phyloP scores from a whole-genome alignment of 2,797 vertebrate genomes.

The Myripristis jacobus region DNA sequence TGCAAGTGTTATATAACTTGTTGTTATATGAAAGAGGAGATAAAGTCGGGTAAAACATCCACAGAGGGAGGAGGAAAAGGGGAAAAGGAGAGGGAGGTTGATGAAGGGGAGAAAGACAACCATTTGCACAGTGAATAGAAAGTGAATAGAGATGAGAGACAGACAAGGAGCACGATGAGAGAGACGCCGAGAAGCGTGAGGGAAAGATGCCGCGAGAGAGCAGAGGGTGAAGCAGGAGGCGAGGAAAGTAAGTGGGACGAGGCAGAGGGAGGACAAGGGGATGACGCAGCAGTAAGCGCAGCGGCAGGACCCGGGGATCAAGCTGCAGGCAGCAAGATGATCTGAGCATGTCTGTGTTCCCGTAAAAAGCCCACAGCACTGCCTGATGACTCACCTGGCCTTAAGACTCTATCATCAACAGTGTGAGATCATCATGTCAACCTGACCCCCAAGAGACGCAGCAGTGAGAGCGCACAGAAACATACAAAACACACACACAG shows the following conservation, averaged over 20 bases:
- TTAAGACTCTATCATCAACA: slow-evolving; percentile 62
- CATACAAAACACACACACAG: neutral
- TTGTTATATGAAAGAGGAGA: neutral
- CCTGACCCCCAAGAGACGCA: slow-evolving; percentile 29
- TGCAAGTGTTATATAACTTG: neutral
- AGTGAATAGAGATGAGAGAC: slow-evolving; percentile 1
- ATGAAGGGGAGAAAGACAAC: neutral
- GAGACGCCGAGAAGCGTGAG: neutral
- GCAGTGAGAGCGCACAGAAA: neutral
- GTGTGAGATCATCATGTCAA: slow-evolving; percentile 76
- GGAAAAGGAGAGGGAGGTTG: neutral
- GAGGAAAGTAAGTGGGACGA: slow-evolving; percentile 6
- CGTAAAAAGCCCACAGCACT: slow-evolving; percentile 65
- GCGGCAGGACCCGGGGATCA: slow-evolving; percentile 14
- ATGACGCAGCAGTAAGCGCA: slow-evolving; percentile 62
- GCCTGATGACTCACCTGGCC: slow-evolving; percentile 75
- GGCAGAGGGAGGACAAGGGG: slow-evolving; percentile 12
- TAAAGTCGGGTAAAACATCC: neutral
- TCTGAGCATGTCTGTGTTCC: slow-evolving; percentile 67
- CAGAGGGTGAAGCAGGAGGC: slow-evolving; percentile 14
- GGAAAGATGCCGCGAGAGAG: neutral
- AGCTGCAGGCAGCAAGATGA: slow-evolving; percentile 64
- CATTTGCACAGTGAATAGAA: neutral
- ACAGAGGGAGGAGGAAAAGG: too few species aligned
- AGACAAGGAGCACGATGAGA: neutral